Base-by-base conservation (phyloP, 2,797 vertebrate genomes). In the Neostethus bicornis region DNA sequence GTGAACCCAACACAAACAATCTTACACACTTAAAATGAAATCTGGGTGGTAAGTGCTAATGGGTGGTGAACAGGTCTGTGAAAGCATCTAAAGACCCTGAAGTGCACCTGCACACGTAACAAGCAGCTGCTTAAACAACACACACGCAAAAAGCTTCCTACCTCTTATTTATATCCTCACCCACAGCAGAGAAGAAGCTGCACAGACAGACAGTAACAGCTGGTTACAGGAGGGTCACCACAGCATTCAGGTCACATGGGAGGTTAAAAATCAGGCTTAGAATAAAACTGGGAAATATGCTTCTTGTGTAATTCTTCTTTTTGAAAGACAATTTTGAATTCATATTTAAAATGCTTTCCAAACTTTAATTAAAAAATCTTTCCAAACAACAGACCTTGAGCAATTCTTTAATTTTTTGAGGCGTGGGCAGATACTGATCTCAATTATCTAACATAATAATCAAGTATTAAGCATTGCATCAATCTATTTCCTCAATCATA, bases 91-190 rank as follows among this genome's bases (percentile, higher is more conserved):
- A 70, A 80, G 58, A 73, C 59, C 74, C 42, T 49, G 1, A 11
- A 47, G 50, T 70, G 56, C 81, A 87, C 85, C 85, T 90, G 86
- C 70, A 84, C 59, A 60, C 11, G 16, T 19, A 50, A 57, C 34
- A 29, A 31, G 83, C 88, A 89, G 86, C 88, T 90, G 88, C 51
- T 85, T 70, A 87, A 88, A 90, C 86, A 87, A 81, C 34, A 51
- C 57, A 60, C 70, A 52, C 17, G 19, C 63, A 72, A 72, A 82
- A 77, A 58, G 32, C 59, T 72, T 72, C 58, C 31, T 69, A 50
- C 48, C 57, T 81, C 83, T 85, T 88, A 88, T 85, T 85, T 89
- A 85, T 88, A 88, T 81, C 84, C 65, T 81, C 28, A 34, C 49
- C 38, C 65, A 73, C 74, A 66, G 77, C 23, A 39, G 72, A 56